These are phyloP conservation scores for Steatornis caripensis DNA, from an alignment of 2,113 vertebrate species.

Conservation along the genomic window DNA sequence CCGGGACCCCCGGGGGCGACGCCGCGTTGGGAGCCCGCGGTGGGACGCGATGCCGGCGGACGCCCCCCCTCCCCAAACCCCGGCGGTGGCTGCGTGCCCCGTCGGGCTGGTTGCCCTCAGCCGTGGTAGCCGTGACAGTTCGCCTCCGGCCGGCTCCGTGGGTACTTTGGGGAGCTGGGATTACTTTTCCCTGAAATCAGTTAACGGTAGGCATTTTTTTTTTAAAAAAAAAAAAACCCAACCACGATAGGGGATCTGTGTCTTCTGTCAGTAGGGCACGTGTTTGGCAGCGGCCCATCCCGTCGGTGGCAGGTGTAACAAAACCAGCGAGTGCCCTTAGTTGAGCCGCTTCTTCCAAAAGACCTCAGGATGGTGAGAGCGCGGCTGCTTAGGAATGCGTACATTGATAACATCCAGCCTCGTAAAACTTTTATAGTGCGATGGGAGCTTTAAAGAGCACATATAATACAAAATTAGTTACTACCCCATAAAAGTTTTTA, in stretches of 20 bases:
- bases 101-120: too few relatives aligned
- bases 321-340: background rate
- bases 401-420: conserved; percentile 24
- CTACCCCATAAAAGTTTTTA: conserved; percentile 71
- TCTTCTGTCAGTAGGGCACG: background rate
- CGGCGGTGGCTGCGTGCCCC: too few relatives aligned
- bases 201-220: background rate
- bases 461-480: conserved; percentile 65
- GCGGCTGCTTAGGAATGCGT: background rate
- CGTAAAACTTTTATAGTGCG: conserved; percentile 67
- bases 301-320: conserved; percentile 42
- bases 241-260: too few relatives aligned
- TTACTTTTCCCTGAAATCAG: background rate
- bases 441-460: conserved; percentile 66
- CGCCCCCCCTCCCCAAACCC: too few relatives aligned
- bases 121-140: background rate
- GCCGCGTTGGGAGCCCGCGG: background rate
- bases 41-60: background rate
- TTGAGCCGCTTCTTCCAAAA: background rate
- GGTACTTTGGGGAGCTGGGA: background rate
- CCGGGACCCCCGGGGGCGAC: background rate
- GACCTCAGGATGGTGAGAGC: background rate
- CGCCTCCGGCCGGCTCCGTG: background rate
- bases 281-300: background rate
- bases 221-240: too few relatives aligned